These are phyloP conservation scores for Drosophila infuscata DNA, from an alignment of 2,888 invertebrate genomes.

Conservation along the genomic window DNA sequence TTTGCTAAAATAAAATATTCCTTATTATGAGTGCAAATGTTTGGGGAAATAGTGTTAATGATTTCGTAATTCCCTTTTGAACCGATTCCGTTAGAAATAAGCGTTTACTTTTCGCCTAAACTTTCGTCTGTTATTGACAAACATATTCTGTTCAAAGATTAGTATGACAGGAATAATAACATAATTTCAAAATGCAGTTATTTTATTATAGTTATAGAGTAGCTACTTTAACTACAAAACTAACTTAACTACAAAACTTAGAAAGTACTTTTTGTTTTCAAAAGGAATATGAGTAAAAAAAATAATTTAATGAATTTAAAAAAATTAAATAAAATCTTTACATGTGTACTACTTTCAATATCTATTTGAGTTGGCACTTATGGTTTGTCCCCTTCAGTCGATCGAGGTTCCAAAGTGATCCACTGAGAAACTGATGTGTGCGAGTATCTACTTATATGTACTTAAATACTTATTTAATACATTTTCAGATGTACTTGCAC, in stretches of 20 bases:
- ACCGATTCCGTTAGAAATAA: not conserved
- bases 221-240: no score
- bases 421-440: not conserved
- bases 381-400: not conserved
- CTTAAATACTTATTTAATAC: not conserved
- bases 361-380: not conserved
- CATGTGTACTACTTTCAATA: not conserved
- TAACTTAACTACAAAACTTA: no score
- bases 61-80: not conserved
- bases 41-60: not conserved
- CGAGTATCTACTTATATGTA: not conserved
- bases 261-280: not conserved
- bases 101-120: not conserved
- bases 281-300: not conserved
- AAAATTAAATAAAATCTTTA: not conserved
- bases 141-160: not conserved
- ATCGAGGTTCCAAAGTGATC: not conserved
- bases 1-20: not conserved
- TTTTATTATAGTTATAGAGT: not conserved
- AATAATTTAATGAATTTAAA: no score
- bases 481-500: not conserved
- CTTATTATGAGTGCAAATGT: not conserved
- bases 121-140: not conserved
- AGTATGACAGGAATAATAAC: not conserved
- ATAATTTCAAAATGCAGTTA: not conserved